These are phyloP conservation scores for Tanytarsus gracilentus DNA, from an alignment of 2,888 invertebrate species.

Conservation along the genomic window DNA sequence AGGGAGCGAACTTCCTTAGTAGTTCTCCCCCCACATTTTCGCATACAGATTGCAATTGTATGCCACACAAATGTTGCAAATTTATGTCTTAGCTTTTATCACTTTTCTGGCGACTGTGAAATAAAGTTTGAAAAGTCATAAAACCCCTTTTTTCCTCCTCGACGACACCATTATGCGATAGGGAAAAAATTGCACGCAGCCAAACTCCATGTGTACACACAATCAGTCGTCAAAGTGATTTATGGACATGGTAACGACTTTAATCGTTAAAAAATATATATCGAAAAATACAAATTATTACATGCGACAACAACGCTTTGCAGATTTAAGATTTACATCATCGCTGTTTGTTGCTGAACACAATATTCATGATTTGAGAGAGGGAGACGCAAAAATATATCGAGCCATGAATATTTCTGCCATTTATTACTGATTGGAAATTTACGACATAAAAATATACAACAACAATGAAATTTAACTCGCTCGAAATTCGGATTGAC, in stretches of 20 bases:
- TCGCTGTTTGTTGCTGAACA: not conserved
- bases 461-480: too few species aligned
- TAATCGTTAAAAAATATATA: slow-evolving; percentile 14
- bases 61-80: too few species aligned
- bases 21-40: too few species aligned
- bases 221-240: slow-evolving; percentile 11
- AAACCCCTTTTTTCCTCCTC: not conserved
- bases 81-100: too few species aligned
- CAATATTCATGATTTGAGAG: too few species aligned
- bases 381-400: not conserved
- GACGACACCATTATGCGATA: not conserved
- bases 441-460: slow-evolving; percentile 26
- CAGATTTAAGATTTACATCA: not conserved
- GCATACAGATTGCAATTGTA: too few species aligned
- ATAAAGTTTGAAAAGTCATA: not conserved
- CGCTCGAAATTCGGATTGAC: too few species aligned
- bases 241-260: not conserved
- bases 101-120: not conserved
- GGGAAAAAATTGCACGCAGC: not conserved
- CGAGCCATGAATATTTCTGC: not conserved
- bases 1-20: too few species aligned
- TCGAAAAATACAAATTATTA: slow-evolving; percentile 24
- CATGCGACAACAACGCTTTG: not conserved
- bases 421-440: slow-evolving; percentile 11
- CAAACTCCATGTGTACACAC: not conserved